Evolutionary conservation across 2,888 invertebrate species (phyloP), one percentile per base, ranked within the genome.

Genomic region (Mythimna vitellina): DNA sequence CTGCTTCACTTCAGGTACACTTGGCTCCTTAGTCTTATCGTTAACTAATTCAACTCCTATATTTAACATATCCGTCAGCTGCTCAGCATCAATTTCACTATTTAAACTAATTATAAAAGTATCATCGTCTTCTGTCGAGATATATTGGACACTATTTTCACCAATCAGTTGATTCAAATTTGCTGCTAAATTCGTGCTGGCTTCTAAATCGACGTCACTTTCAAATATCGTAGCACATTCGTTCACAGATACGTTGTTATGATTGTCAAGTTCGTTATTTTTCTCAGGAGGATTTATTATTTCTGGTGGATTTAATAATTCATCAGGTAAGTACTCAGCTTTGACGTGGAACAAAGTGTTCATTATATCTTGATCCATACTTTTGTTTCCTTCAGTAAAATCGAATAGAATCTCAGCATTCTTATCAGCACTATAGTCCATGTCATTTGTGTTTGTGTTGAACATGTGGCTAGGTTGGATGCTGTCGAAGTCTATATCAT

Each of bases 161-260:
- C 95, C 95, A 1, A 96, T 96, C 17, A 96, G 75, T 74, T 96
- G 96, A 72, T 95, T 96, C n/a, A 96, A 85, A 86, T 96, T 96
- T 0, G 94, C 95, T 0, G 96, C 94, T 73, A 96, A 86, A 85
- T 94, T 94, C 0, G 94, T 93, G 78, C 96, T 96, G 0, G 94
- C 93, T 87, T 96, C 96, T 70, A 96, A 91, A 85, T 96, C 96
- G 0, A 96, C 95, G 73, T 96, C 96, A 49, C 93, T 95, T 83
- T 96, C 96, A 69, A 96, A 96, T 85, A 96, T 96, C 3, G 96
- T 96, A 0, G 95, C 91, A 72, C 96, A 96, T 77, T 95, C 96
- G 51, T 93, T 93, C 0, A 95, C 94, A 0, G 94, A 86, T 0
- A 93, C 91, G 8, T 73, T 73, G 2, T 90, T 86, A 38, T 63